These are phyloP conservation scores for Drosophila suboccidentalis DNA, from an alignment of 2,888 invertebrate genomes.

Conservation along the genomic window DNA sequence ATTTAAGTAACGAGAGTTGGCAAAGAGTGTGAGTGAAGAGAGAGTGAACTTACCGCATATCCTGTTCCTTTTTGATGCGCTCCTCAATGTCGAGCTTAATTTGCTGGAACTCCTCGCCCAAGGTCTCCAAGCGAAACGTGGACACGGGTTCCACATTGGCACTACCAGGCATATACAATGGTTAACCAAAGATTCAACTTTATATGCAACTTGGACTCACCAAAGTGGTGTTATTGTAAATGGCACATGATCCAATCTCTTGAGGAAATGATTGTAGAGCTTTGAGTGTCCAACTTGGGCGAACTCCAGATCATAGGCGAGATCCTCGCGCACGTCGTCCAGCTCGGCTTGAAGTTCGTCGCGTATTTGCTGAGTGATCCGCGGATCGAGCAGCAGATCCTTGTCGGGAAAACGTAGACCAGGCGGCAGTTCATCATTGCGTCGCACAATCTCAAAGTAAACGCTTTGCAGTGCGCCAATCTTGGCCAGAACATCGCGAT, in stretches of 20 bases:
- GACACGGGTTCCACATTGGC: constrained; percentile 86
- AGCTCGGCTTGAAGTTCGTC: constrained; percentile 88
- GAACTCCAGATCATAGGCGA: constrained; percentile 90
- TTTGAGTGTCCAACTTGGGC: constrained; percentile 88
- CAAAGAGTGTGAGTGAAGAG: background rate
- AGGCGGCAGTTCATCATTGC: constrained; percentile 88
- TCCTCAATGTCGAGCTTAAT: constrained; percentile 87
- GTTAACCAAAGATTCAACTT: background rate
- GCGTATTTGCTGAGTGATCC: constrained; percentile 89
- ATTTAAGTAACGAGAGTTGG: too few relatives aligned
- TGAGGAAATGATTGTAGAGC: constrained; percentile 89
- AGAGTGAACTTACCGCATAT: constrained; percentile 72
- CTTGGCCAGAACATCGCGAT: constrained; percentile 87
- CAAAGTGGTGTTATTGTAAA: constrained; percentile 88
- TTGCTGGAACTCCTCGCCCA: constrained; percentile 87
- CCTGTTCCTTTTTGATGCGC: constrained; percentile 87
- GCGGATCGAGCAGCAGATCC: constrained; percentile 89
- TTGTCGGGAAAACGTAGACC: constrained; percentile 88
- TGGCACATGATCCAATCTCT: constrained; percentile 89
- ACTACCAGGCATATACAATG: constrained; percentile 27
- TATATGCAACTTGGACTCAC: constrained; percentile 76
- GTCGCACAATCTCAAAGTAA: constrained; percentile 87
- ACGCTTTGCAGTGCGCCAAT: constrained; percentile 87
- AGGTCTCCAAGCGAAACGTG: constrained; percentile 88
- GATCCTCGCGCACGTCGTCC: constrained; percentile 88